Evolutionary conservation across 2,888 invertebrate genomes (phyloP), one percentile per base, ranked within the genome.

Genomic region (Andricus quercusramuli): DNA sequence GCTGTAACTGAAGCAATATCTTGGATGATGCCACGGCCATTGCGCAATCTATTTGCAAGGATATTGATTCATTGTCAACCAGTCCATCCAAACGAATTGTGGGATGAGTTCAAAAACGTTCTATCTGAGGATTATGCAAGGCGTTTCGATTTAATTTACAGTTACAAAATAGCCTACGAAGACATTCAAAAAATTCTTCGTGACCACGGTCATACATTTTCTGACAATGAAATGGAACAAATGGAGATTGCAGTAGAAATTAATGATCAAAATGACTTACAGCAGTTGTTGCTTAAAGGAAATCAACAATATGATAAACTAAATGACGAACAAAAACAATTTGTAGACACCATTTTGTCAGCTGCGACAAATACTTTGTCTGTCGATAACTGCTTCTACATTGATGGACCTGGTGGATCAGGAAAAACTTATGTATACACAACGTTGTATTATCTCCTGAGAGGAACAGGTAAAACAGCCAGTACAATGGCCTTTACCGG

Each of bases 211-310:
- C 65, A 59, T 47, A 41, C 44, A 51, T 51, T 78, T 62, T 70
- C 51, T 59, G 41, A 78, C 44, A 78, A 74, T 80, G 78, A 68
- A 44, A 80, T 80, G 80, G 80, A 78, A 37, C 78, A 80, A 78
- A 74, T 80, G 17, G 65, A 78, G 17, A 64, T 77, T 22, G 37
- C 59, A 47, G 13, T 66, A 20, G 9, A 59, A 41, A 59, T 37
- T 37, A 37, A 6, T 8, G 37, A 37, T 37, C 66, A 59, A 41
- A 78, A 56, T 44, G 20, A 62, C 29, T 47, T 44, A 41, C 44
- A n/a, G 22, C 41, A 44, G 44, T 13, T 44, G 44, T 15, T 80
- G 29, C 76, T 78, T 78, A 81, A 51, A 4, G 82, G 83, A 32
- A 56, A 47, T 51, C 56, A 70, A 29, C 79, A 81, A 67, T 85